phyloP scores from a whole-genome alignment of 2,113 vertebrate genomes.

The Cyphomyrus discorhynchus region DNA sequence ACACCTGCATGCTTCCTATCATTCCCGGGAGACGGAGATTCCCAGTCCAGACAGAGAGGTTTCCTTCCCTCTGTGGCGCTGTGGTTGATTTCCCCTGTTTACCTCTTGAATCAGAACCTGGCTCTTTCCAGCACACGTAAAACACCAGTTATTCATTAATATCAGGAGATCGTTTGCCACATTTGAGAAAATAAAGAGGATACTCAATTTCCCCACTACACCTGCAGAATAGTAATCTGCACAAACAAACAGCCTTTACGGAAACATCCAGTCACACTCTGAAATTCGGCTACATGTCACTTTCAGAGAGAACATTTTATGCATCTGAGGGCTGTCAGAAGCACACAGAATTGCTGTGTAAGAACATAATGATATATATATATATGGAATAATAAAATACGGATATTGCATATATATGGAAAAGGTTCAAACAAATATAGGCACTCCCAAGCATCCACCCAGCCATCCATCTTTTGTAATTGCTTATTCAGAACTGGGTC shows the following conservation, averaged over 20 bases:
- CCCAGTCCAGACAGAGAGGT: neutral
- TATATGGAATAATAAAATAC: neutral
- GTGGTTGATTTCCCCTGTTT: constrained; percentile 18
- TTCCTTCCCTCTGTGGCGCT: neutral
- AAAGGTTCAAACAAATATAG: neutral
- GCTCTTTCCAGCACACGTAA: neutral
- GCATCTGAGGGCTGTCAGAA: neutral
- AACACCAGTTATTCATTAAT: constrained; percentile 8
- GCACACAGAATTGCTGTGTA: neutral
- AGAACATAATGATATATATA: neutral
- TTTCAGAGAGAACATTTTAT: neutral
- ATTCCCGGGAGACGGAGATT: neutral
- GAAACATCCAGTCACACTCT: neutral
- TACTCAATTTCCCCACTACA: neutral
- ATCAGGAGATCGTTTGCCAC: neutral
- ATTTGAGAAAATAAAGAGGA: neutral
- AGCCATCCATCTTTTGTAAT: neutral
- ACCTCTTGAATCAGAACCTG: constrained; percentile 16
- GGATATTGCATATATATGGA: neutral
- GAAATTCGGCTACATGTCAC: neutral
- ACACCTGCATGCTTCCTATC: neutral
- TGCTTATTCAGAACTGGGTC: neutral
- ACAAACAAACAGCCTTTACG: neutral
- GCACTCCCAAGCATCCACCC: neutral
- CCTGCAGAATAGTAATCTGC: neutral